Conservation (phyloP, 2,113 vertebrate species). For the Gorilla gorilla region DNA sequence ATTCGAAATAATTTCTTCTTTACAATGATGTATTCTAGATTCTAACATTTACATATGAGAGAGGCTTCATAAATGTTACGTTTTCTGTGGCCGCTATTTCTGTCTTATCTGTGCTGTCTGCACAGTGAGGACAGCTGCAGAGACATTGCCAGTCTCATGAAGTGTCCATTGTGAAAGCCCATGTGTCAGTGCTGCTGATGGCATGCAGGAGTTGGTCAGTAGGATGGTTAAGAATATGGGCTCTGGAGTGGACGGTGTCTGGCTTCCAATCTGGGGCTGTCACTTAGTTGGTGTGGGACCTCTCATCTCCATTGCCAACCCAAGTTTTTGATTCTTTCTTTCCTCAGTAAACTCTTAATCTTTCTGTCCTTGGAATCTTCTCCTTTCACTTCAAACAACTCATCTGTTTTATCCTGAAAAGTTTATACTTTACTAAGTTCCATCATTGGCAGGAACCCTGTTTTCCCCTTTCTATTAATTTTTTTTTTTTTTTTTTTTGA, state of each 20-base stretch:
- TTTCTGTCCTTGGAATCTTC: neutral
- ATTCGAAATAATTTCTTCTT: neutral
- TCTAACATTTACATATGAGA: neutral
- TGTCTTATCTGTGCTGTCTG: neutral
- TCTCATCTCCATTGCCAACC: accelerated
- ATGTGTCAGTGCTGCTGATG: neutral
- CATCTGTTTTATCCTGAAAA: neutral
- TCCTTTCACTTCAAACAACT: neutral
- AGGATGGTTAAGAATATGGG: neutral
- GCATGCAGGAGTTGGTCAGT: accelerated
- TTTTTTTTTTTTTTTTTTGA: too few species aligned
- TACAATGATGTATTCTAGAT: neutral
- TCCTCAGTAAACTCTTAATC: neutral
- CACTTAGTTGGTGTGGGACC: neutral
- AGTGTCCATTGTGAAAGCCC: neutral
- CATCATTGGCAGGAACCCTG: neutral
- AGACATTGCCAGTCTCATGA: neutral
- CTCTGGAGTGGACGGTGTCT: neutral
- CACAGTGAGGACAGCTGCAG: neutral
- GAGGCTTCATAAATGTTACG: neutral
- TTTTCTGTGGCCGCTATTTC: neutral
- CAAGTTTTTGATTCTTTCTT: neutral
- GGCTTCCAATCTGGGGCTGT: neutral
- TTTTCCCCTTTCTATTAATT: neutral
- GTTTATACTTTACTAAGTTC: neutral